Percentiles rank a stretch among this genome's conserved stretches.
Evolutionary conservation across 2,888 invertebrate genomes (phyloP).

Genomic region (Cremastinae sp.): DNA sequence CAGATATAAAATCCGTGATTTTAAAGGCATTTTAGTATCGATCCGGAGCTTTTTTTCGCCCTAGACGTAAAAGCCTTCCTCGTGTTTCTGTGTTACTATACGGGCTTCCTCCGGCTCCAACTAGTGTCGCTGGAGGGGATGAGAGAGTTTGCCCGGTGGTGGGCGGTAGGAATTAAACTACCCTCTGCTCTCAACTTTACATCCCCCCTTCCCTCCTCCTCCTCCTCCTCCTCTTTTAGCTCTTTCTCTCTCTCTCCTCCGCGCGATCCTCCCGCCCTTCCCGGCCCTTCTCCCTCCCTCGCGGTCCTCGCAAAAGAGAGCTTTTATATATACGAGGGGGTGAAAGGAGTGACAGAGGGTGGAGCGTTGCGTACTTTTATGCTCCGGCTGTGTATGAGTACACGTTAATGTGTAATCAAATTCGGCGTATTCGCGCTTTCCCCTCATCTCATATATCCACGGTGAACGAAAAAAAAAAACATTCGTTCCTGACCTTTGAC

Average conservation of each 20-base stretch:
- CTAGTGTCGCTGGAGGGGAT: slow-evolving; percentile 65
- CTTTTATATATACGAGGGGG: slow-evolving; percentile 44
- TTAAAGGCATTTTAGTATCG: slow-evolving; percentile 86
- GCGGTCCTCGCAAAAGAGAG: slow-evolving; percentile 55
- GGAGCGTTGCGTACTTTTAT: slow-evolving; percentile 73
- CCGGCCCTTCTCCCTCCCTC: slow-evolving; percentile 39
- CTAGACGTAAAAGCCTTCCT: slow-evolving; percentile 78
- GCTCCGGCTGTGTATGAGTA: slow-evolving; percentile 75
- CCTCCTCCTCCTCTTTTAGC: slow-evolving; percentile 63
- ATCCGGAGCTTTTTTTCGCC: slow-evolving; percentile 84
- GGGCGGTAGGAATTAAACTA: slow-evolving; percentile 74
- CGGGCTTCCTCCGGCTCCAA: slow-evolving; percentile 37
- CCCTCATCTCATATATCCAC: slow-evolving; percentile 56
- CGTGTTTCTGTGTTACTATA: slow-evolving; percentile 66
- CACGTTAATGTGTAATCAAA: slow-evolving; percentile 80
- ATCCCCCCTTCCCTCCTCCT: slow-evolving; percentile 62
- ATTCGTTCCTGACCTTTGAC: slow-evolving; percentile 68
- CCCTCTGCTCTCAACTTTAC: slow-evolving; percentile 64
- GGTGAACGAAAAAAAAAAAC: slow-evolving; percentile 73
- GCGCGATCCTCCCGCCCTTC: slow-evolving; percentile 58
- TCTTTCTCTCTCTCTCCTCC: slow-evolving; percentile 62
- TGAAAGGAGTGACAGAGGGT: slow-evolving; percentile 42
- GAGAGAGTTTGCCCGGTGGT: slow-evolving; percentile 73
- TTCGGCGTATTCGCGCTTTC: slow-evolving; percentile 70
- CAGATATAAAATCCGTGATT: slow-evolving; percentile 85